Conservation (phyloP, 2,888 invertebrate species). For the Mechanitis mazaeus region DNA sequence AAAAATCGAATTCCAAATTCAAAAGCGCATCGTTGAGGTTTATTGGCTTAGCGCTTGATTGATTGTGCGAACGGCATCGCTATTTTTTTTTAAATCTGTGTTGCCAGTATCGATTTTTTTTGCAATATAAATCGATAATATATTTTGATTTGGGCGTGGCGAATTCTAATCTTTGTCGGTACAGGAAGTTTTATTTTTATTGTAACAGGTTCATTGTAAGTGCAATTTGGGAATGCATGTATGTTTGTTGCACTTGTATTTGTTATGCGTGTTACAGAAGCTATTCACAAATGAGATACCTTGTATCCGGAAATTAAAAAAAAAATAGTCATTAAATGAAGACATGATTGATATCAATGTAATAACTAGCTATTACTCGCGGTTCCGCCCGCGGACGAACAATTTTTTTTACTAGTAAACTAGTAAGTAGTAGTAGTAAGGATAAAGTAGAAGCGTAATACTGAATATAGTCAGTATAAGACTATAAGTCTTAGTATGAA, state of each 20-base stretch:
- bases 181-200: slow-evolving; percentile 56
- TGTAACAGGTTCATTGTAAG: slow-evolving; percentile 35
- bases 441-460: too few species aligned
- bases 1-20: slow-evolving; percentile 72
- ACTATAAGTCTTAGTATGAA: too few species aligned
- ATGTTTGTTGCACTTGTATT: slow-evolving; percentile 65
- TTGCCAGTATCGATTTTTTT: slow-evolving; percentile 51
- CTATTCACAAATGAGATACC: slow-evolving; percentile 32
- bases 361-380: too few species aligned
- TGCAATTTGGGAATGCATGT: slow-evolving; percentile 38
- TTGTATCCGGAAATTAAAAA: slow-evolving; percentile 3
- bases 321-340: background rate
- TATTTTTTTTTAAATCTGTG: slow-evolving; percentile 42
- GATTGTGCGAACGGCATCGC: slow-evolving; percentile 70
- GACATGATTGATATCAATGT: background rate
- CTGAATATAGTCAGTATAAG: too few species aligned
- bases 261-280: slow-evolving; percentile 60
- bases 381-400: too few species aligned
- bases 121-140: slow-evolving; percentile 53
- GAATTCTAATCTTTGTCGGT: slow-evolving; percentile 65
- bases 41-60: slow-evolving; percentile 77
- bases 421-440: too few species aligned
- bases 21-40: slow-evolving; percentile 77
- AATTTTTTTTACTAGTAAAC: too few species aligned
- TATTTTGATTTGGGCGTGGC: slow-evolving; percentile 76